Evolutionary conservation across 2,888 invertebrate species (phyloP), one percentile per base, ranked within the genome.

Genomic region (Druceiella hillmani): DNA sequence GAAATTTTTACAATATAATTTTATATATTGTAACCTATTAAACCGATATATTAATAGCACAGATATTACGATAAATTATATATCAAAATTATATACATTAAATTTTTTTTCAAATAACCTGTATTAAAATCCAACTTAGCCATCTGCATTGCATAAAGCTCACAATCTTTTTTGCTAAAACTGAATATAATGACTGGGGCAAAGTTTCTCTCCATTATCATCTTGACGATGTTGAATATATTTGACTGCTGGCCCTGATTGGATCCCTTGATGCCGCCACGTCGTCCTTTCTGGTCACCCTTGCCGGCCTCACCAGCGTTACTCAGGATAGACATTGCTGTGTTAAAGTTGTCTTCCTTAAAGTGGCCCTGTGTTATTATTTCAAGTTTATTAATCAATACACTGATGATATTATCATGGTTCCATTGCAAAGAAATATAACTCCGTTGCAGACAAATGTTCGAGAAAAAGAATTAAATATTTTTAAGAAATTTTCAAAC

Each of bases 181-280:
- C 97, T 97, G 73, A 99, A 99, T 38, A 97, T 91, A 50, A 99
- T 99, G 3, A 97, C 95, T 0, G 99, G 99, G 0, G 97, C 92
- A 62, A 98, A 92, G 61, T 92, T 93, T 14, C 93, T 75, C 57
- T 99, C 97, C 91, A 97, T 94, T 25, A 99, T 92, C 90, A 99
- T 97, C 64, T 97, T 94, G 12, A 99, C 89, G 44, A 99, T 91
- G 69, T 97, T 98, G 57, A 91, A 93, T 51, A 95, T 94, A 56
- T 92, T 93, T 0, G 90, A 82, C 50, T 81, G 78, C 2, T 76
- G 76, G 0, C 73, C 60, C n/a, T n/a, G n/a, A 52, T 78, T 76
- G 51, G 75, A 73, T 25, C 77, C 76, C 6, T 75, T 73, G 1
- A 80, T 60, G 10, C 89, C 90, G 0, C 89, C 87, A 50, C 79